Conservation (phyloP, 2,797 vertebrate species). For the Pterois miles region DNA sequence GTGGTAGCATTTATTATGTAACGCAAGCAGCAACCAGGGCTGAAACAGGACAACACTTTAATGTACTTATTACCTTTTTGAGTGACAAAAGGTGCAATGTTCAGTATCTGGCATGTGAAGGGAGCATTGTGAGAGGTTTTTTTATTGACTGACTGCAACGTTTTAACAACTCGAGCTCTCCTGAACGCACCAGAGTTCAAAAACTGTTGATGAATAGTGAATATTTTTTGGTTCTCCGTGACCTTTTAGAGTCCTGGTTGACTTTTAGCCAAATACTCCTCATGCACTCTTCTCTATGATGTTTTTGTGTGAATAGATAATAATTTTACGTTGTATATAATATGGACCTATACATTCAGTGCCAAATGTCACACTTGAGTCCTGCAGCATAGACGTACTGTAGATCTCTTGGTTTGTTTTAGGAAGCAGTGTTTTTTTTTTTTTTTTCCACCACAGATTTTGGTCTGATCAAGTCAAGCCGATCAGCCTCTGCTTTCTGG, state of each 20-base stretch:
- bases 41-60: conserved; percentile 1
- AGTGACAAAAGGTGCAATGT: neutral
- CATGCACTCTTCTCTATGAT: conserved; percentile 27
- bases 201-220: conserved; percentile 10
- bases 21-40: conserved; percentile 20
- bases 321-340: conserved; percentile 47
- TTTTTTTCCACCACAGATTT: no score
- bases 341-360: conserved; percentile 65
- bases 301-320: conserved; percentile 57
- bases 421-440: neutral
- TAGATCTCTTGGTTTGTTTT: conserved; percentile 21
- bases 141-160: conserved; percentile 12
- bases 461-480: neutral
- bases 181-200: conserved; percentile 25
- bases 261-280: conserved; percentile 39
- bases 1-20: conserved; percentile 25
- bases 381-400: conserved; percentile 29
- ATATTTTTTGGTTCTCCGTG: neutral
- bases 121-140: neutral
- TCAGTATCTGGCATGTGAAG: conserved; percentile 22
- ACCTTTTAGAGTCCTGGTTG: conserved; percentile 18
- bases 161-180: conserved; percentile 8
- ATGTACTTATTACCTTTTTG: neutral
- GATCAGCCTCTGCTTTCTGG: conserved; percentile 28
- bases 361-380: conserved; percentile 67